Percentiles rank a stretch among this genome's conserved stretches.
phyloP scores from a whole-genome alignment of 2,113 vertebrate genomes.

The Melozone crissalis region DNA sequence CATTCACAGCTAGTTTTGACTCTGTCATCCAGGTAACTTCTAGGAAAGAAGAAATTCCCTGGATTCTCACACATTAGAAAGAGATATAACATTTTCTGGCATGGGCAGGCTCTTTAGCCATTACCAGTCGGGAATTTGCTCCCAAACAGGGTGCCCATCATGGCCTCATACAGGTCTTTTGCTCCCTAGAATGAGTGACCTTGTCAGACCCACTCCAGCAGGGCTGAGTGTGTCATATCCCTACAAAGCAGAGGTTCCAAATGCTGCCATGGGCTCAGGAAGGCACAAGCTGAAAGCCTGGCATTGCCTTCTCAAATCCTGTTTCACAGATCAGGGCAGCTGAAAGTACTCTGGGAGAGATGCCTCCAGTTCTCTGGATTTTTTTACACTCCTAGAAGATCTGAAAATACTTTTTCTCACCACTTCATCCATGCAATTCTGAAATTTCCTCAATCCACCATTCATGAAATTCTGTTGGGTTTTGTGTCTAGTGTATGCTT shows the following conservation, averaged over 20 bases:
- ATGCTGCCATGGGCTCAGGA: not conserved
- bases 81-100: not conserved
- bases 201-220: rapidly evolving
- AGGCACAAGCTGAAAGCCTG: not conserved
- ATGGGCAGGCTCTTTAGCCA: not conserved
- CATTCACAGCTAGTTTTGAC: not conserved
- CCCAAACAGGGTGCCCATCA: not conserved
- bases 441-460: not conserved
- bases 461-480: not conserved
- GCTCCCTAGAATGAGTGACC: not conserved
- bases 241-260: not conserved
- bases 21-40: not conserved
- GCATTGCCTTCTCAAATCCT: not conserved
- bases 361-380: not conserved
- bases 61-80: not conserved
- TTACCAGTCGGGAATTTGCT: not conserved
- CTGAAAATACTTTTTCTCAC: not conserved
- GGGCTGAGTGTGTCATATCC: too few species aligned
- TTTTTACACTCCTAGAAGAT: not conserved
- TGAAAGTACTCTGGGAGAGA: not conserved
- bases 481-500: not conserved
- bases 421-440: not conserved
- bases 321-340: not conserved
- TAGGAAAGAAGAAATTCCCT: not conserved
- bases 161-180: not conserved